phyloP scores from a whole-genome alignment of 2,797 vertebrate species.

The Rallus crepitans region DNA sequence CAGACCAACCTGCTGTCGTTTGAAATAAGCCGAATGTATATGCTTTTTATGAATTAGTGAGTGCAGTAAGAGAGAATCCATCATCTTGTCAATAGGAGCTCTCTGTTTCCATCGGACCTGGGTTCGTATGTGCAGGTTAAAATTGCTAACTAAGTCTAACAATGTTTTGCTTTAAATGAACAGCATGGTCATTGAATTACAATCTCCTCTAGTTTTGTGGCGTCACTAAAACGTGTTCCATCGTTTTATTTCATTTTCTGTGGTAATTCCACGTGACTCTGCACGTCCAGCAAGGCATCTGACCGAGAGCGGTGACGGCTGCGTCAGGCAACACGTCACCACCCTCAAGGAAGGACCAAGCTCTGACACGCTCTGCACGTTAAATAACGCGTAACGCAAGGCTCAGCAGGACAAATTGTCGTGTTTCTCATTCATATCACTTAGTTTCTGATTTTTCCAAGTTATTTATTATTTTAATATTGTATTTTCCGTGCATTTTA shows the following conservation, averaged over 20 bases:
- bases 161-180: conserved; percentile 58
- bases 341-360: conserved; percentile 83
- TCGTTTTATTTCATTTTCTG: conserved; percentile 16
- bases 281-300: conserved; percentile 16
- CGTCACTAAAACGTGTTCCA: conserved; percentile 52
- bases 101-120: conserved; percentile 52
- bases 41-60: conserved; percentile 64
- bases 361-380: conserved; percentile 60
- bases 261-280: conserved; percentile 29
- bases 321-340: conserved; percentile 26
- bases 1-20: conserved; percentile 45
- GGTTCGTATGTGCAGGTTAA: conserved; percentile 54
- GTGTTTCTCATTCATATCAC: conserved; percentile 74
- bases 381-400: conserved; percentile 53
- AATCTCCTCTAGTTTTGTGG: conserved; percentile 33
- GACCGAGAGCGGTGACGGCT: conserved; percentile 48
- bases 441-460: conserved; percentile 79
- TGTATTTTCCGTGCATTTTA: conserved; percentile 85
- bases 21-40: conserved; percentile 45
- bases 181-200: conserved; percentile 62
- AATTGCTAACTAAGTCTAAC: conserved; percentile 48
- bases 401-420: conserved; percentile 65
- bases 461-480: conserved; percentile 90
- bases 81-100: conserved; percentile 46
- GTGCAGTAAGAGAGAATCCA: conserved; percentile 61